Evolutionary conservation across 2,797 vertebrate genomes (phyloP), one percentile per base, ranked within the genome.

Genomic region (Falco novaeseelandiae): DNA sequence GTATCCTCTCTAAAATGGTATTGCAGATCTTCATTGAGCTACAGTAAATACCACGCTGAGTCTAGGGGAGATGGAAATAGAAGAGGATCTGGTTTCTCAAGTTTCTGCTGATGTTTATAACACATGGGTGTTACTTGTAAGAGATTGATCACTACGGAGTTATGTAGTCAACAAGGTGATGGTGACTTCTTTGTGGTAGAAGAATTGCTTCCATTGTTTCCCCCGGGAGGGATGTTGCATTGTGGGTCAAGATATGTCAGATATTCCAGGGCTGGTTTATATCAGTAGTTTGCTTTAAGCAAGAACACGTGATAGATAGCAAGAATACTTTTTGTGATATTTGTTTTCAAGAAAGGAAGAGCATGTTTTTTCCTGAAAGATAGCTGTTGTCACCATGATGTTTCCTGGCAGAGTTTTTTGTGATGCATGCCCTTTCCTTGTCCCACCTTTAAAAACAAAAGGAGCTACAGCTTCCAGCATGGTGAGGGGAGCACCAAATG

Each of bases 51-150:
- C 65, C 81, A 58, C 66, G 25, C 36, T 76, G 52, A 80, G 78
- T 85, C 61, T 72, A 93, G 88, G 93, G 87, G 80, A 87, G 92
- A 80, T 82, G 70, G 82, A 91, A 92, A 48, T 58, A n/a, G 49
- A 34, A 73, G 93, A 92, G 49, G 92, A 95, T 96, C 96, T 3
- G 17, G 74, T 97, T 97, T 95, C 85, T 90, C 85, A 55, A 14
- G 76, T 96, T 97, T 91, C 81, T 91, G 81, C 87, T 95, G 96
- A 83, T 94, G 94, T 96, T 97, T 93, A 25, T 96, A 93, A 90
- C 92, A 95, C 62, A 66, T 66, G 90, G 83, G 77, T 73, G 70
- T 97, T 93, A 34, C 72, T 95, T 73, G 80, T 76, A 49, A 23
- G 90, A 89, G 92, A 95, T 96, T 21, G 15, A 12, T 97, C 91